Evolutionary conservation across 2,797 vertebrate genomes (phyloP).

Genomic region (Onychomys arenicola): DNA sequence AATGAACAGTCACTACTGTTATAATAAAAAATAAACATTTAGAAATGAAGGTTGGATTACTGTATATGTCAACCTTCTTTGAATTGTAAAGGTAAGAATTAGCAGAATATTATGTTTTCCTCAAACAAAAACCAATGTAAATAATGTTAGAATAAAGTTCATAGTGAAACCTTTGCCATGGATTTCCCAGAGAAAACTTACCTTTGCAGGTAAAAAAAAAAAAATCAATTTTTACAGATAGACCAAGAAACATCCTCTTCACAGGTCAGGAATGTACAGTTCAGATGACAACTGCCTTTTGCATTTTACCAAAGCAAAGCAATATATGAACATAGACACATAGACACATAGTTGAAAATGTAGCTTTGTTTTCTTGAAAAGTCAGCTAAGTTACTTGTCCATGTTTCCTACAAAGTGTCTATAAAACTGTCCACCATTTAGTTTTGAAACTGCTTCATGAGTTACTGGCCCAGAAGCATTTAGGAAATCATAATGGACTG

Average conservation of each 20-base stretch:
- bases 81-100: constrained; percentile 84
- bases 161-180: constrained; percentile 76
- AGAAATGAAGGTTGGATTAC: constrained; percentile 80
- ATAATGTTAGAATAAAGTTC: constrained; percentile 78
- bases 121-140: constrained; percentile 80
- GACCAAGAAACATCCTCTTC: constrained; percentile 42
- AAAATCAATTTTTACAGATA: constrained; percentile 63
- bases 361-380: background rate
- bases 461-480: background rate
- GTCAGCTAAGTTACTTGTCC: background rate
- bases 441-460: background rate
- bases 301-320: constrained; percentile 47
- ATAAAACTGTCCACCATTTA: background rate
- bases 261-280: constrained; percentile 30
- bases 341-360: background rate
- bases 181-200: constrained; percentile 68
- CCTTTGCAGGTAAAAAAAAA: constrained; percentile 63
- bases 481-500: background rate
- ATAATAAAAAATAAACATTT: constrained; percentile 84
- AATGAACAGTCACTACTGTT: constrained; percentile 81
- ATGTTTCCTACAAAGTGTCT: background rate
- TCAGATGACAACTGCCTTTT: background rate
- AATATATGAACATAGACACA: background rate
- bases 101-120: constrained; percentile 81
- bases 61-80: constrained; percentile 83